Evolutionary conservation across 2,113 vertebrate species (phyloP).

Genomic region (Ameiurus melas): DNA sequence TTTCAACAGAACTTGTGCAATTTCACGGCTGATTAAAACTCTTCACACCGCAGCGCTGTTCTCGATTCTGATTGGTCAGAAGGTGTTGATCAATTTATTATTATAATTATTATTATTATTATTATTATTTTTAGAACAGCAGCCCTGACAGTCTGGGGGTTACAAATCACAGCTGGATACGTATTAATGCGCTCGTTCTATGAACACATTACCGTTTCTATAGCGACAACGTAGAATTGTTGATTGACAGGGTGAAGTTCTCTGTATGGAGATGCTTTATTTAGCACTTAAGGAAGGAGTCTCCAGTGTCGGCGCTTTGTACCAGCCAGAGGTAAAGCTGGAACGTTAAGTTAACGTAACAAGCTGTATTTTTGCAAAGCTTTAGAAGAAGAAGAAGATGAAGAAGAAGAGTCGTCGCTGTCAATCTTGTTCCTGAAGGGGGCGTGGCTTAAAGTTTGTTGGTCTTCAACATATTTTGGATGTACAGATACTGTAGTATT

Average conservation of each 20-base stretch:
- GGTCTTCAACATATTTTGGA: not conserved
- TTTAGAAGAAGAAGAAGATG: too few relatives aligned
- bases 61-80: not conserved
- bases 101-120: too few relatives aligned
- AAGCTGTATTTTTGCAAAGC: not conserved
- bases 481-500: not conserved
- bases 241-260: not conserved
- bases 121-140: not conserved
- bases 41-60: not conserved
- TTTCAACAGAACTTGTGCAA: not conserved
- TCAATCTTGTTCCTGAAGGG: too few relatives aligned
- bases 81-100: not conserved
- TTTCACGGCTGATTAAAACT: not conserved
- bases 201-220: not conserved
- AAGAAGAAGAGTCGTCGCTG: too few relatives aligned
- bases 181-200: not conserved
- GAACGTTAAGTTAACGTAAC: not conserved
- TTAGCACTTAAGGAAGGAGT: not conserved
- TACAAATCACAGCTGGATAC: not conserved
- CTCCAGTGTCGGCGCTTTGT: not conserved
- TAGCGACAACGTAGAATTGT: not conserved
- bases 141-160: not conserved
- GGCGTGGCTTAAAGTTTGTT: not conserved
- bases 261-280: not conserved
- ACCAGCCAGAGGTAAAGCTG: not conserved